These are phyloP conservation scores for Xylocopa sonorina DNA, from an alignment of 1,140 invertebrate species.

Conservation along the genomic window DNA sequence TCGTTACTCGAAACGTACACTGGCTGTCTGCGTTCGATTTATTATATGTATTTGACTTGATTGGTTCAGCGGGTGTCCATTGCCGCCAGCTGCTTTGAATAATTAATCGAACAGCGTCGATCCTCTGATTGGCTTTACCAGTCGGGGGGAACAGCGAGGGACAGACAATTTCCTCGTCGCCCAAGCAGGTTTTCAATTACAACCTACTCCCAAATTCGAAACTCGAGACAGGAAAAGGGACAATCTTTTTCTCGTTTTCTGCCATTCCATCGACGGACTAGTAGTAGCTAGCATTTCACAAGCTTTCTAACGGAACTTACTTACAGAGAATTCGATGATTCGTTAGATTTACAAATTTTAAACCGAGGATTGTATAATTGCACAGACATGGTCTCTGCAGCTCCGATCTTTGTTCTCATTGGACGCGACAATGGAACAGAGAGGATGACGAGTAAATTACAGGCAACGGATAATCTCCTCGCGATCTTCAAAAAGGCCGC, in stretches of 20 bases:
- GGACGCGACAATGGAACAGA: neutral
- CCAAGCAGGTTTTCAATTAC: constrained; percentile 8
- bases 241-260: too few species aligned
- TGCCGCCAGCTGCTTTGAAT: constrained; percentile 63
- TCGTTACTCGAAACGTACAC: constrained; percentile 8
- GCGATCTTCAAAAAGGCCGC: neutral
- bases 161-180: neutral
- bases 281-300: too few species aligned
- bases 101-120: constrained; percentile 58
- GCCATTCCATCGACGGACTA: too few species aligned
- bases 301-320: too few species aligned
- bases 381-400: too few species aligned
- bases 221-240: neutral
- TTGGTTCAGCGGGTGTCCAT: constrained; percentile 56
- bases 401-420: neutral
- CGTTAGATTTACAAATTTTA: too few species aligned
- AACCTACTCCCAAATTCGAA: neutral
- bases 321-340: too few species aligned
- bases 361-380: too few species aligned
- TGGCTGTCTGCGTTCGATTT: constrained; percentile 10
- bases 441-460: constrained; percentile 1
- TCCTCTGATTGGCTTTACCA: constrained; percentile 54
- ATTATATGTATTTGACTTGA: constrained; percentile 53
- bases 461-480: neutral
- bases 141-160: constrained; percentile 22